phyloP scores from a whole-genome alignment of 2,113 vertebrate genomes.

The Pangasianodon gigas region DNA sequence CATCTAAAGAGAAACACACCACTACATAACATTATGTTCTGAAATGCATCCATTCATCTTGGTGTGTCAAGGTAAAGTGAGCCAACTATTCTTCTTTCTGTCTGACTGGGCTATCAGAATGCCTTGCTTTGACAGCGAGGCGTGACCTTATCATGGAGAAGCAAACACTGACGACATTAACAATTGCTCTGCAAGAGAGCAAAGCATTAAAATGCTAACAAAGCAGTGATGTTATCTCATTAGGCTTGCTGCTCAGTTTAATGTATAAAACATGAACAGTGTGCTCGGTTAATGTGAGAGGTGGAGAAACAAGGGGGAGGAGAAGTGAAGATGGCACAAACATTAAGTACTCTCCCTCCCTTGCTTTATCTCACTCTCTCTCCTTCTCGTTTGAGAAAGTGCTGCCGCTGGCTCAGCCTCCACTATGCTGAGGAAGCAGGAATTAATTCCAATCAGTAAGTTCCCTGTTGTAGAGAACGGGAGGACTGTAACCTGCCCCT shows the following conservation, averaged over 20 bases:
- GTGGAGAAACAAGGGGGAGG: constrained; percentile 56
- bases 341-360: constrained; percentile 57
- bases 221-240: constrained; percentile 72
- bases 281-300: constrained; percentile 64
- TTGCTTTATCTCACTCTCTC: constrained; percentile 13
- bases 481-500: constrained; percentile 60
- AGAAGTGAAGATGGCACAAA: constrained; percentile 55
- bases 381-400: constrained; percentile 44
- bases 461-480: constrained; percentile 57
- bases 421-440: constrained; percentile 73
- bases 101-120: constrained; percentile 41
- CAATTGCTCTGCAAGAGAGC: constrained; percentile 54
- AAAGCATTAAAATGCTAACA: constrained; percentile 62
- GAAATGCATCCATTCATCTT: constrained; percentile 20
- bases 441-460: constrained; percentile 76
- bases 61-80: neutral
- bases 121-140: constrained; percentile 43
- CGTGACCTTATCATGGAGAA: constrained; percentile 62
- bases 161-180: constrained; percentile 57
- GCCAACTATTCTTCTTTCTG: constrained; percentile 36
- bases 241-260: constrained; percentile 58
- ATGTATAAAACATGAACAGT: constrained; percentile 78
- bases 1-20: neutral
- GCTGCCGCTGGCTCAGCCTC: constrained; percentile 47
- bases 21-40: neutral